These are phyloP conservation scores for Drosophila kurseongensis DNA, from an alignment of 1,140 invertebrate genomes.

Conservation along the genomic window DNA sequence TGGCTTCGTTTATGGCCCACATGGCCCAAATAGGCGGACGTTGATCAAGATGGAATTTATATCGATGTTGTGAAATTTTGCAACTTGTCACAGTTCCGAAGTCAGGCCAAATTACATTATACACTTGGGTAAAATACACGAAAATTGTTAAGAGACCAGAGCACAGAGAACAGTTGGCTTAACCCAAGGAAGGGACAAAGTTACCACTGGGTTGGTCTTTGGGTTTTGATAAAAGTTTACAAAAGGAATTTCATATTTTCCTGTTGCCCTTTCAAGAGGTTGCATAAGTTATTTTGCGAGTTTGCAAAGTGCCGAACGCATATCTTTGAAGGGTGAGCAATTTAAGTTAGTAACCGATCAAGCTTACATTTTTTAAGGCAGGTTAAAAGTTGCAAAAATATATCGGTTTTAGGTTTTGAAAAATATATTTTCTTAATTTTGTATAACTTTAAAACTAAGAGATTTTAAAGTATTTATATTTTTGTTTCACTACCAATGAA, in stretches of 20 bases:
- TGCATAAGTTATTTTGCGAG: constrained; percentile 3
- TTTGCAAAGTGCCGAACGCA: not conserved
- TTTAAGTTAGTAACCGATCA: not conserved
- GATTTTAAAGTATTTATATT: no score
- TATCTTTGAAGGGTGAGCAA: not conserved
- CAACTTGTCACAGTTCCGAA: constrained; percentile 39
- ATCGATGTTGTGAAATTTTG: constrained; percentile 47
- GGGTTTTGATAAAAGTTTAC: constrained; percentile 26
- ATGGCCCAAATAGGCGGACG: constrained; percentile 18
- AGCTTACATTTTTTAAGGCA: not conserved
- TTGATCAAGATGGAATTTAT: constrained; percentile 40
- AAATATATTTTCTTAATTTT: no score
- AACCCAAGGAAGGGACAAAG: not conserved
- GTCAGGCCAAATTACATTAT: constrained; percentile 46
- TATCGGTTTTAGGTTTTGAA: no score
- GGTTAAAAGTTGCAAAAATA: no score
- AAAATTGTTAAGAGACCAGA: constrained; percentile 53
- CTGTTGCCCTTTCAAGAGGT: constrained; percentile 8
- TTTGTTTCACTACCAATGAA: no score
- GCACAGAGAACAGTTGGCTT: constrained; percentile 4
- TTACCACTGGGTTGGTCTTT: constrained; percentile 6
- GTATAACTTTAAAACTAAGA: no score
- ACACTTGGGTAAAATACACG: constrained; percentile 52
- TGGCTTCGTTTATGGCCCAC: constrained; percentile 44
- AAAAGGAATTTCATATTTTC: constrained; percentile 37